phyloP scores from a whole-genome alignment of 2,888 invertebrate genomes.

The Euzophera pinguis region DNA sequence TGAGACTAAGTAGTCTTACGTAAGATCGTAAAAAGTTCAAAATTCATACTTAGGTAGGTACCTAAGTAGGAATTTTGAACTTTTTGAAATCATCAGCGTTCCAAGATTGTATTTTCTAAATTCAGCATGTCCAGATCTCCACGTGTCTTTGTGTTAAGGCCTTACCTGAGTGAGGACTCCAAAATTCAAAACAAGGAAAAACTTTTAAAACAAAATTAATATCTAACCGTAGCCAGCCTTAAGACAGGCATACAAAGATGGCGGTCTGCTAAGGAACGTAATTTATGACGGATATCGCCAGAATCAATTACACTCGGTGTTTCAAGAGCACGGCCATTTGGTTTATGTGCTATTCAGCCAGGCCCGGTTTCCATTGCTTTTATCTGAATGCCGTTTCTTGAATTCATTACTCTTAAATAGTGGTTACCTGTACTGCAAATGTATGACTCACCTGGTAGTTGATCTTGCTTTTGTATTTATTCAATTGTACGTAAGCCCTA shows the following conservation, averaged over 20 bases:
- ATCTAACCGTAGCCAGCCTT: background rate
- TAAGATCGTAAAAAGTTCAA: too few species aligned
- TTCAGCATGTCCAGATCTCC: too few species aligned
- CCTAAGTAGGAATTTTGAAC: too few species aligned
- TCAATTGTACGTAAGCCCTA: background rate
- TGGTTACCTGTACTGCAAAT: background rate
- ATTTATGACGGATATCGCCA: conserved; percentile 35
- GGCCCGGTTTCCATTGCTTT: conserved; percentile 8
- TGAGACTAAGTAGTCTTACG: too few species aligned
- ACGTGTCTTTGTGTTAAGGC: too few species aligned
- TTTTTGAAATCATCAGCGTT: too few species aligned
- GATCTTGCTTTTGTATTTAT: background rate
- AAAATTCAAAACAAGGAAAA: too few species aligned
- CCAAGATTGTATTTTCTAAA: too few species aligned
- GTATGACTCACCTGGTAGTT: background rate
- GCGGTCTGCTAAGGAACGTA: conserved; percentile 17
- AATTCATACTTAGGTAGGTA: too few species aligned
- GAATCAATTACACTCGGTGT: conserved; percentile 36
- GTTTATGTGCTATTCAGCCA: conserved; percentile 30
- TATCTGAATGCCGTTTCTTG: conserved; percentile 8
- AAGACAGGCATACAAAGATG: background rate
- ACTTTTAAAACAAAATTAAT: background rate
- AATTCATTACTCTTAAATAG: conserved; percentile 10
- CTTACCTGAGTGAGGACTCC: too few species aligned
- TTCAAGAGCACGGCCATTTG: conserved; percentile 44